These are phyloP conservation scores for Chloebia gouldiae DNA, from an alignment of 2,113 vertebrate species.

Conservation along the genomic window DNA sequence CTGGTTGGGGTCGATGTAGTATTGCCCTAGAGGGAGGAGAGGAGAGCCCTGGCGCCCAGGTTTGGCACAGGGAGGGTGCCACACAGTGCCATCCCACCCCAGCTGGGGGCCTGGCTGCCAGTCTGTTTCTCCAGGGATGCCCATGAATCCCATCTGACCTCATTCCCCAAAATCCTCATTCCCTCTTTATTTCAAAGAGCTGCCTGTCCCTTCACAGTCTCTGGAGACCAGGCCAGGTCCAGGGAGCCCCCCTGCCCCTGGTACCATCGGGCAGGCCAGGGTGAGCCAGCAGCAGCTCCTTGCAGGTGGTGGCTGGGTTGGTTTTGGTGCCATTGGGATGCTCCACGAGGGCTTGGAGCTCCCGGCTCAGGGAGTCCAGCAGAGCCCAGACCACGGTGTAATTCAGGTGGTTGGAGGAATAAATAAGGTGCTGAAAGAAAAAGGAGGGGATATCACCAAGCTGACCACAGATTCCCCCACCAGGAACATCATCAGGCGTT, in stretches of 20 bases:
- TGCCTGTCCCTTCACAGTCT: accelerated
- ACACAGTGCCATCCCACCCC: accelerated
- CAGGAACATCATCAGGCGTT: background rate
- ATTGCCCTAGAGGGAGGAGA: slow-evolving; percentile 76
- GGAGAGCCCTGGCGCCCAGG: background rate
- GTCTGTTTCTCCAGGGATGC: accelerated
- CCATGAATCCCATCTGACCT: background rate
- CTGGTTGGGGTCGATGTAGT: slow-evolving; percentile 92
- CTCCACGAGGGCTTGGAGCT: slow-evolving; percentile 74
- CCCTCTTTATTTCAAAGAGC: background rate
- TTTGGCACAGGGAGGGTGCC: background rate
- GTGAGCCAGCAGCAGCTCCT: slow-evolving; percentile 85
- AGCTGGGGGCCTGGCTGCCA: background rate
- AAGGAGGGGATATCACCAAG: background rate
- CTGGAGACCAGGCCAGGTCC: background rate
- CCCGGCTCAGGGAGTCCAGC: slow-evolving; percentile 75
- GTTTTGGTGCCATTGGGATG: slow-evolving; percentile 83
- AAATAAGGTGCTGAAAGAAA: slow-evolving; percentile 73
- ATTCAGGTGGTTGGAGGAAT: slow-evolving; percentile 77
- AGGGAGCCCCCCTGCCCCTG: background rate
- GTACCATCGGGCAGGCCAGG: slow-evolving; percentile 81
- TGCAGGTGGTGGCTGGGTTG: slow-evolving; percentile 82
- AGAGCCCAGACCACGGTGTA: slow-evolving; percentile 71
- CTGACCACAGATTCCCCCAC: accelerated
- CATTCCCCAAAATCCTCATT: background rate